These are phyloP conservation scores for Brachyopa scutellaris DNA, from an alignment of 2,888 invertebrate species.

Conservation along the genomic window DNA sequence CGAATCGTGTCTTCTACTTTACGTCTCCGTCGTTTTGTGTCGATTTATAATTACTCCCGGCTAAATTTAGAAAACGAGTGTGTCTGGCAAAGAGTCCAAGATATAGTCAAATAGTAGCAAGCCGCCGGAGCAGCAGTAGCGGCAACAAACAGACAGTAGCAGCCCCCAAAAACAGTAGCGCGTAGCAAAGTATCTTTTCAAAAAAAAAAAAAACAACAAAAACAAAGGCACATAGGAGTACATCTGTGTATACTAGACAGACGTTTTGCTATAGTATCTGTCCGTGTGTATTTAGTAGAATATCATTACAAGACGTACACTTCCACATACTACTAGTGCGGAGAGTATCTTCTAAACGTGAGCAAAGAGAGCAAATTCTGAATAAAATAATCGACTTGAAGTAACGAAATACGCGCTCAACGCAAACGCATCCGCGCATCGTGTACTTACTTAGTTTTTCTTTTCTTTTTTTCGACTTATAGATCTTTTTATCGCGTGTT, in stretches of 20 bases:
- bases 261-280: conserved; percentile 28
- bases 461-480: conserved; percentile 43
- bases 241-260: conserved; percentile 39
- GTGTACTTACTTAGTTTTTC: conserved; percentile 45
- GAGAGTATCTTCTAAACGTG: conserved; percentile 49
- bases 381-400: conserved; percentile 62
- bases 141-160: conserved; percentile 73
- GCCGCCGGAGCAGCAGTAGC: conserved; percentile 69
- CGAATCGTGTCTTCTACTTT: conserved; percentile 69
- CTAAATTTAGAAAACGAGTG: conserved; percentile 82
- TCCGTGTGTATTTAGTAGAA: conserved; percentile 59
- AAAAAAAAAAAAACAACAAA: conserved; percentile 72
- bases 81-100: conserved; percentile 78
- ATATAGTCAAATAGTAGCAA: conserved; percentile 72
- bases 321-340: conserved; percentile 42
- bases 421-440: conserved; percentile 68
- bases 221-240: conserved; percentile 42
- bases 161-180: conserved; percentile 70
- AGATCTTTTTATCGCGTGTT: conserved; percentile 62
- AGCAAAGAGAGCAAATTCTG: conserved; percentile 45
- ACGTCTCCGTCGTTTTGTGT: conserved; percentile 71
- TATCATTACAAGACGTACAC: conserved; percentile 68
- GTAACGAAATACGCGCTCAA: conserved; percentile 71
- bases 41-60: conserved; percentile 81
- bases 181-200: conserved; percentile 67